Percentiles rank a stretch among this genome's conserved stretches.
Evolutionary conservation across 1,140 invertebrate species (phyloP).

Genomic region (Drosophila pseudoananassae): DNA sequence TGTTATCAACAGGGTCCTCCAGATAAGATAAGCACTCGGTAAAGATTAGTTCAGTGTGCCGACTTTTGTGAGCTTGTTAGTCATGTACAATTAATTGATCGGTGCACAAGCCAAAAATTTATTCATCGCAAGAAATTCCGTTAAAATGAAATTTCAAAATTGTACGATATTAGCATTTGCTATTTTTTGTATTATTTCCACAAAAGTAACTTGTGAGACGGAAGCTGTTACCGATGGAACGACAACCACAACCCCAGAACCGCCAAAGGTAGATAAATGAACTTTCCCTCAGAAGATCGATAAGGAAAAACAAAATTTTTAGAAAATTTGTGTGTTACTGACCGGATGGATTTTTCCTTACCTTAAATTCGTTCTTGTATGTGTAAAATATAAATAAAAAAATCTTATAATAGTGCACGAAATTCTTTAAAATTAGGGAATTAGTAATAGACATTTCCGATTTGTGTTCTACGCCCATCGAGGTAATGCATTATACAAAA

Average conservation of each 20-base stretch:
- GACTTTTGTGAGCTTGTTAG: constrained; percentile 19
- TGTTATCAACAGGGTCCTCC: constrained; percentile 12
- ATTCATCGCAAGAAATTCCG: not conserved
- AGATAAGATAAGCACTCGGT: constrained; percentile 34
- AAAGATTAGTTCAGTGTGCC: constrained; percentile 30
- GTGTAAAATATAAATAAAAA: too few species aligned
- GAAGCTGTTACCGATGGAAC: constrained; percentile 1
- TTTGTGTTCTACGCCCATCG: not conserved
- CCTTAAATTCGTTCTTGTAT: too few species aligned
- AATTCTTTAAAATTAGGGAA: not conserved
- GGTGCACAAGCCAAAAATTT: constrained; percentile 21
- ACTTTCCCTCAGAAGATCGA: not conserved
- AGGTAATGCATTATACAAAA: not conserved
- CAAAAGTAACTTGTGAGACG: not conserved
- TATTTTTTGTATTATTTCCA: constrained; percentile 5
- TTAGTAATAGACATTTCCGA: not conserved
- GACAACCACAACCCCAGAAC: not conserved
- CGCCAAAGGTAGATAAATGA: constrained; percentile 21
- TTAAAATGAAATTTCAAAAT: constrained; percentile 10
- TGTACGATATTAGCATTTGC: constrained; percentile 4
- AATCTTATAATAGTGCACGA: not conserved
- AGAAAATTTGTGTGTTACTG: too few species aligned
- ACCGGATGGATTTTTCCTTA: not conserved
- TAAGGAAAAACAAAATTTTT: not conserved
- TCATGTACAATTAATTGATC: constrained; percentile 30